Evolutionary conservation across 1,140 invertebrate genomes (phyloP), one percentile per base, ranked within the genome.

Genomic region (Spodoptera frugiperda): DNA sequence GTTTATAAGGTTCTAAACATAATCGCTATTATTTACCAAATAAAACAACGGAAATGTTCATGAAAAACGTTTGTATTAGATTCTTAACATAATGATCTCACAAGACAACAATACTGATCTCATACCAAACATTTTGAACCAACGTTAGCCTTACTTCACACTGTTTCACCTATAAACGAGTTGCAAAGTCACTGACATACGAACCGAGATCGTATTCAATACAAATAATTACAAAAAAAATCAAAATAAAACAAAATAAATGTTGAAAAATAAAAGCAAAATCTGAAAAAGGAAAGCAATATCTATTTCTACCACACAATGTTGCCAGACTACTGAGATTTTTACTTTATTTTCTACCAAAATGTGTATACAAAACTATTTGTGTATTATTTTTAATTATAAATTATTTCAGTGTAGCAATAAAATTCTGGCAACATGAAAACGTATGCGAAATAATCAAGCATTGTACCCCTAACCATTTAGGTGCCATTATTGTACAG

Each of bases 91-190:
- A 81, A 82, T 70, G 81, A 82, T 83, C 77, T 61, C 82, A 82
- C 44, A 81, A 77, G 80, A 83, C 74, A 89, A 89, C 75, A 89
- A 88, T 90, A 92, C 89, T 89, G 88, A 86, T 90, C 55, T 83
- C 57, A 67, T 48, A 67, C 78, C 79, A 84, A 82, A 82, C 78
- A 21, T 81, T 76, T 78, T 54, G 48, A 77, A 81, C 76, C 51
- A 71, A 82, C 77, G 33, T 51, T 80, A 84, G 78, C 68, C 82
- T 82, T 73, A 19, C 71, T 83, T 81, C 85, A 90, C 86, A 92
- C 91, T 92, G 91, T 91, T 92, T 84, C 90, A 92, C 88, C 90
- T 92, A 89, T 88, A 92, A 92, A 92, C 89, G 82, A 92, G 91
- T 86, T 91, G 89, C 87, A 90, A 85, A 78, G 51, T 53, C 51